phyloP scores from a whole-genome alignment of 2,888 invertebrate species.

The Eupithecia subfuscata region DNA sequence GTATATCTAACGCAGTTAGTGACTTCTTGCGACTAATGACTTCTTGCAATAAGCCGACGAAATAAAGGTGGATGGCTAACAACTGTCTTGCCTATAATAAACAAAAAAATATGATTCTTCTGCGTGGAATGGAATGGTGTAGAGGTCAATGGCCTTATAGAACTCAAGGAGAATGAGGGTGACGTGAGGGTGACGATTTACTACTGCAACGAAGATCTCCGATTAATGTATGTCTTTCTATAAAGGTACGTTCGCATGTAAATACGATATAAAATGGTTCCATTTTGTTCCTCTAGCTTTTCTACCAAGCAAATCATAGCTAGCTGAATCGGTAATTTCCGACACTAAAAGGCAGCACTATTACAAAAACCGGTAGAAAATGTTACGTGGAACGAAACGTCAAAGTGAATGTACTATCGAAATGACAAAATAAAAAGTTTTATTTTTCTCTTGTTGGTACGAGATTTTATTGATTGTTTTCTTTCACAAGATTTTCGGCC shows the following conservation, averaged over 20 bases:
- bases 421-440: slow-evolving; percentile 85
- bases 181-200: too few species aligned
- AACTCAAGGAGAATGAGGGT: not conserved
- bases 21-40: too few species aligned
- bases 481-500: slow-evolving; percentile 84
- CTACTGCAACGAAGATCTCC: not conserved
- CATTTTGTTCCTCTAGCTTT: not conserved
- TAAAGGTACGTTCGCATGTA: too few species aligned
- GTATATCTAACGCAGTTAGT: too few species aligned
- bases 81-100: too few species aligned
- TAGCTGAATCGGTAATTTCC: slow-evolving; percentile 6
- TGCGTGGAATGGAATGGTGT: not conserved
- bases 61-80: too few species aligned
- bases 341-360: slow-evolving; percentile 16
- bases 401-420: slow-evolving; percentile 83
- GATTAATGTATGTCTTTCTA: not conserved
- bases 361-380: slow-evolving; percentile 54
- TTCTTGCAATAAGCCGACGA: too few species aligned
- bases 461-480: slow-evolving; percentile 85
- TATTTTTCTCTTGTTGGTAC: slow-evolving; percentile 85
- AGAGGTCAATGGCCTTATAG: not conserved
- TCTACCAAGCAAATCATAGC: not conserved
- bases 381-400: slow-evolving; percentile 72
- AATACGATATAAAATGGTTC: not conserved
- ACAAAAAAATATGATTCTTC: not conserved